Base-by-base conservation (phyloP, 2,113 vertebrate species). In the Gila orcuttii region DNA sequence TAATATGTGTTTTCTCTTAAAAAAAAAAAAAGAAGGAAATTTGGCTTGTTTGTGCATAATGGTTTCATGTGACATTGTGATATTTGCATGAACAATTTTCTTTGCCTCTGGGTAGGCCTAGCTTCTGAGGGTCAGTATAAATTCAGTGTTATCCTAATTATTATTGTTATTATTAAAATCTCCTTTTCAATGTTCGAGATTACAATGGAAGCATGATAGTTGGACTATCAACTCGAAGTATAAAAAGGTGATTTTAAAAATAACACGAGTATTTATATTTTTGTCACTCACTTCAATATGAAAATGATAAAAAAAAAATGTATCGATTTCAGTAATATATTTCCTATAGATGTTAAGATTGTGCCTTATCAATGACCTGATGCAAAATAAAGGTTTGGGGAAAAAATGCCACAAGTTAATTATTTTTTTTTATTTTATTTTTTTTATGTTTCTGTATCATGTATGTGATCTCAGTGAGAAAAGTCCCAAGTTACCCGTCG, bases 281-380 rank as follows among this genome's bases (percentile, higher is more conserved):
- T 82, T 89, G 81, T 89, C 88, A 89, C 83, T 87, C 77, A 76
- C 89, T 86, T 89, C 84, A 82, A 78, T 89, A 81, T 82, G 77
- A 84, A 89, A 90, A 86, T 82, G 69, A 86, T 86, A 80, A 75
- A 71, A 28, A 28, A 28, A 28, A 28, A 28, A 1, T 81, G 68
- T 89, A 80, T 86, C 79, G 57, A 75, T 89, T 85, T 86, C 83
- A 89, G 79, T 90, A 92, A 92, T 91, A 92, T 92, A 92, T 92
- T 91, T 92, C 84, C 87, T 86, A 81, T 89, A 89, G 79, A 85
- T 86, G 60, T 86, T 73, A 87, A 84, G 83, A 90, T 90, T 86
- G 91, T 92, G 90, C 90, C 90, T 91, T 91, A 88, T 88, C 39
- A 89, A 88, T 90, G 83, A 86, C 73, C 68, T 87, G 83, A 89